phyloP scores from a whole-genome alignment of 2,113 vertebrate genomes.

The Chinchilla lanigera region DNA sequence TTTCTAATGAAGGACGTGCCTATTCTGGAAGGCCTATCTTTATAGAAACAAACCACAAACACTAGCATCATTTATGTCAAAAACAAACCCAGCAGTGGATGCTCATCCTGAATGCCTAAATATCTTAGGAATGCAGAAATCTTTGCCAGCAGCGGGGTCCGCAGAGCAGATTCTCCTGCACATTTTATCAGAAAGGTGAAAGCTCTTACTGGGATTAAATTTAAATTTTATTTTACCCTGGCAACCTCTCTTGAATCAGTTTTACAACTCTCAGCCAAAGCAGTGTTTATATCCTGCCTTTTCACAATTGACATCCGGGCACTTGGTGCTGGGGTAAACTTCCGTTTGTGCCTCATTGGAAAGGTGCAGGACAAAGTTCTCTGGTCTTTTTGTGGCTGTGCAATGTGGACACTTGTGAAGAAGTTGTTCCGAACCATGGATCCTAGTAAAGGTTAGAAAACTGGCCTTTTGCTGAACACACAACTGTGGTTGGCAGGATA shows the following conservation, averaged over 20 bases:
- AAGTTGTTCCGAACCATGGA: background rate
- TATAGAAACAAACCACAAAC: background rate
- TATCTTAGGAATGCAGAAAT: conserved; percentile 26
- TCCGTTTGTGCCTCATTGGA: background rate
- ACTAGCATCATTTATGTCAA: background rate
- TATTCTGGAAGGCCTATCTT: background rate
- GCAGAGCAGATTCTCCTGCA: background rate
- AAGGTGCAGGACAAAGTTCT: background rate
- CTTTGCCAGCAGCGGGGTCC: background rate
- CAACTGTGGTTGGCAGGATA: background rate
- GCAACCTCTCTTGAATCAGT: conserved; percentile 16
- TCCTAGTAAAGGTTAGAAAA: background rate
- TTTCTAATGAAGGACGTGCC: conserved; percentile 5
- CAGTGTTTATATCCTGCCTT: background rate
- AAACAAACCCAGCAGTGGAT: background rate
- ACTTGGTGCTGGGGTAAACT: background rate
- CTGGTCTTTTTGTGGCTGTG: background rate
- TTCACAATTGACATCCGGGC: background rate
- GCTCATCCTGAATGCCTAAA: background rate
- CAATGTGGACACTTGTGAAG: background rate
- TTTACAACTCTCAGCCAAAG: conserved; percentile 44
- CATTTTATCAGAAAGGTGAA: conserved; percentile 27
- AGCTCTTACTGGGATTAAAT: background rate
- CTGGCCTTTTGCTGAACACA: background rate
- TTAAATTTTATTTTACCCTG: conserved; percentile 36